Base-by-base conservation (phyloP, 2,113 vertebrate genomes). In the Gobius niger region DNA sequence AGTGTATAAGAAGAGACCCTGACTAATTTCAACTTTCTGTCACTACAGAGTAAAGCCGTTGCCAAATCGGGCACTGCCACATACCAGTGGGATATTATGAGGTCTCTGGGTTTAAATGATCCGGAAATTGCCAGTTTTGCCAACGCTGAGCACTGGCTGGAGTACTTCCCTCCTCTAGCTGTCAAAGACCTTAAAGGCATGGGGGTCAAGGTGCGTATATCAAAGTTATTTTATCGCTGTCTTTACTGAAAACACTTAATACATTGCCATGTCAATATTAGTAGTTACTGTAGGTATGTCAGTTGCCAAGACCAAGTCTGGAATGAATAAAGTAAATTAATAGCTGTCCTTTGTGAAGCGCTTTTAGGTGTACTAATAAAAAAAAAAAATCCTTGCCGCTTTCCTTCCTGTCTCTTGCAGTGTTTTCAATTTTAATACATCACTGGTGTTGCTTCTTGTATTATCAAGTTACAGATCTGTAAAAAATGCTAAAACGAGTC, bases 61-160 rank as follows among this genome's bases (percentile, higher is more conserved):
- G 96, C 98, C 65, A 99, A 99, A 86, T 57, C 93, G 9, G 96
- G 95, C 13, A 84, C 93, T 4, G 83, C 94, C 50, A 94, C 94
- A 15, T 98, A 95, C 85, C 98, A 99, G 88, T 99, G 98, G 98
- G 90, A 93, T 56, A 99, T 99, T 72, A 99, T 99, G 98, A 95
- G 83, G 73, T 95, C 95, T 74, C 81, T 99, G 70, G 97, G 96
- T n/a, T 90, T 99, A 8, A 85, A 83, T 57, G 95, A 99, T 82
- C 80, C 91, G 63, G 96, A 99, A 65, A 98, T 99, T 50, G 67
- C 76, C 12, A 83, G 65, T 10, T 99, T 99, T 92, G 94, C 96
- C 57, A 91, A 94, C 57, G 97, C 97, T 61, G 96, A 97, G 50
- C 93, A 99, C 63, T 99, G 98, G 98, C 93, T 99, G 76, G 94